Conservation (phyloP, 53 echinoderm and acorn worm genomes). For the Mesocentrotus franciscanus region DNA sequence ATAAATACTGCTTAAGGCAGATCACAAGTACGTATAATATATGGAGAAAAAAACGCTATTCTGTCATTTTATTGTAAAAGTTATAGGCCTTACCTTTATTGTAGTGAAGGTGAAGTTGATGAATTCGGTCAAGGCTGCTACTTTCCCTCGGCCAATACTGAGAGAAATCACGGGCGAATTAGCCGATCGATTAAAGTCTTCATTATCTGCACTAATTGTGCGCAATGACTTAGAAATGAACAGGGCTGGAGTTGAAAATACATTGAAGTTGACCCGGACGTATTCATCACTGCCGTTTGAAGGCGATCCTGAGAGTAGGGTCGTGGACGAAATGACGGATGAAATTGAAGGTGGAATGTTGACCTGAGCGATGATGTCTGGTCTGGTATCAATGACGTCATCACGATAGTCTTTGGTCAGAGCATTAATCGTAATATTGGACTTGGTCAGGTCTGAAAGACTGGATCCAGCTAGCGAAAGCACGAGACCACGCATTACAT, state of each 20-base stretch:
- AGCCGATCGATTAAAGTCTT: neutral
- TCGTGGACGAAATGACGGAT: too few relatives aligned
- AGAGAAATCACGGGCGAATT: slow-evolving; percentile 21
- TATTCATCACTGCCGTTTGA: too few relatives aligned
- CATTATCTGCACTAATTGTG: too few relatives aligned
- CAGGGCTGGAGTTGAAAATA: too few relatives aligned
- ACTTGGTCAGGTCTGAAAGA: too few relatives aligned
- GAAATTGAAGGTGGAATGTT: too few relatives aligned
- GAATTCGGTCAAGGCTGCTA: neutral
- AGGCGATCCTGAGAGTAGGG: too few relatives aligned
- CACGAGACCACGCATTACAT: neutral
- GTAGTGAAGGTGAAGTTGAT: slow-evolving; percentile 31
- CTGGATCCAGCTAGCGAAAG: neutral
- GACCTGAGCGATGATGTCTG: too few relatives aligned
- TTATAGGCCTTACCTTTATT: neutral
- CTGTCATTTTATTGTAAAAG: neutral
- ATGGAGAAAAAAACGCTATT: neutral
- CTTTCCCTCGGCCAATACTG: neutral
- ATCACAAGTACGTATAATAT: neutral
- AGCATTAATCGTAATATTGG: neutral
- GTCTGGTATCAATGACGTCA: too few relatives aligned
- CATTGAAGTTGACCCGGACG: too few relatives aligned
- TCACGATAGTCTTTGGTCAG: neutral
- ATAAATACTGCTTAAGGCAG: too few relatives aligned
- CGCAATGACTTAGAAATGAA: too few relatives aligned